Percentiles rank a stretch among this genome's conserved stretches.
phyloP scores from a whole-genome alignment of 2,113 vertebrate species.

The Seriola quinqueradiata region DNA sequence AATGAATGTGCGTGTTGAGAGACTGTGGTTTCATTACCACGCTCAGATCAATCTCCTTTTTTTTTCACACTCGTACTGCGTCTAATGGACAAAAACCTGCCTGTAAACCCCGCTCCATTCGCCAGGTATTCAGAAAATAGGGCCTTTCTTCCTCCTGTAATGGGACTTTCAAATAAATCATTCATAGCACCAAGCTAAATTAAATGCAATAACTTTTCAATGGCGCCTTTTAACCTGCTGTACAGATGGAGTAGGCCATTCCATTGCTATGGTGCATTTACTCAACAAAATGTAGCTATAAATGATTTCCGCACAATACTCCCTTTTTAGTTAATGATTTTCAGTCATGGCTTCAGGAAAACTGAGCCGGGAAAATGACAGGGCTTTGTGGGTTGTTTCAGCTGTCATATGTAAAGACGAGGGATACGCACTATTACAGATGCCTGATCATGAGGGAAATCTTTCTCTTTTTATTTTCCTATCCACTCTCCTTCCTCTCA shows the following conservation, averaged over 20 bases:
- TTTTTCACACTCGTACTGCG: conserved; percentile 15
- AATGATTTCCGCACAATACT: conserved; percentile 47
- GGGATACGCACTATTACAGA: conserved; percentile 31
- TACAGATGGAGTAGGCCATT: conserved; percentile 48
- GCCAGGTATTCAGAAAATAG: conserved; percentile 29
- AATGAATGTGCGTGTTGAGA: conserved; percentile 41
- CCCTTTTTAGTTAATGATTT: conserved; percentile 68
- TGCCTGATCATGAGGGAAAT: conserved; percentile 30
- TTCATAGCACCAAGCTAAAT: conserved; percentile 58
- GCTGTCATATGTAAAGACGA: conserved; percentile 17
- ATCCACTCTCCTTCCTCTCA: conserved; percentile 2
- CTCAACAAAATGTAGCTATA: conserved; percentile 55
- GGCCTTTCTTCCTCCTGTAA: conserved; percentile 35
- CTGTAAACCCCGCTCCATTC: conserved; percentile 11
- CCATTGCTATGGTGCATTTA: conserved; percentile 52
- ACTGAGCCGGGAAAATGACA: conserved; percentile 20
- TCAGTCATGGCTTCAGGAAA: conserved; percentile 39
- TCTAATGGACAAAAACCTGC: conserved; percentile 38
- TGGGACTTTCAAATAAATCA: conserved; percentile 66
- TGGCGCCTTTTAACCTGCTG: conserved; percentile 61
- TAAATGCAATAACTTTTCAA: conserved; percentile 62
- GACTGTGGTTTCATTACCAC: conserved; percentile 52
- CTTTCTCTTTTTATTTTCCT: conserved; percentile 36
- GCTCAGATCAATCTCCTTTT: conserved; percentile 39
- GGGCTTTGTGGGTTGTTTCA: conserved; percentile 30